phyloP scores from a whole-genome alignment of 2,797 vertebrate genomes.

The Diplodus sargus region DNA sequence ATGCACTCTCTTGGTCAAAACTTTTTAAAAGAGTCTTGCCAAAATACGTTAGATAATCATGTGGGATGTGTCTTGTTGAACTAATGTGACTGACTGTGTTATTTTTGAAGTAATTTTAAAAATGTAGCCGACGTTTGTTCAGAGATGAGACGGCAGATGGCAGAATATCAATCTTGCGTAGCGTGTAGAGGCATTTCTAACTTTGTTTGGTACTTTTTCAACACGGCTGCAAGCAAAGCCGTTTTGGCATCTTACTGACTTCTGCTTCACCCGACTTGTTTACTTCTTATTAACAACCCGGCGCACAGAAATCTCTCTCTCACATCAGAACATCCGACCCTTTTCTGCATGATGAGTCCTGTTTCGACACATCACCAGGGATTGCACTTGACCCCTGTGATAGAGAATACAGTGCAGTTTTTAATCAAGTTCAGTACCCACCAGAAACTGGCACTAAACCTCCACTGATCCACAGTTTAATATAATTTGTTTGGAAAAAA shows the following conservation, averaged over 20 bases:
- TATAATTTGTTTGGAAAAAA: not conserved
- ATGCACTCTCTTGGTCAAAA: not conserved
- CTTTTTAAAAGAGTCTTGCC: not conserved
- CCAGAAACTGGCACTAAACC: not conserved
- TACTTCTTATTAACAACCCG: conserved; percentile 11
- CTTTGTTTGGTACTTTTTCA: not conserved
- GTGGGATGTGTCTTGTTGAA: not conserved
- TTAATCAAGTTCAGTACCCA: not conserved
- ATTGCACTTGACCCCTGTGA: not conserved
- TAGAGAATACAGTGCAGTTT: not conserved
- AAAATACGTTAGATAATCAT: not conserved
- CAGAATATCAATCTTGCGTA: not conserved
- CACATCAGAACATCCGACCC: not conserved
- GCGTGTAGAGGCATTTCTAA: not conserved
- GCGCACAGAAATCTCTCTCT: not conserved
- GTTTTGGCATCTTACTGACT: conserved; percentile 1
- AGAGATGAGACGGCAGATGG: not conserved
- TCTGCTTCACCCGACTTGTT: conserved; percentile 1
- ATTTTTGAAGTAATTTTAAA: not conserved
- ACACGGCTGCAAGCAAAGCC: not conserved
- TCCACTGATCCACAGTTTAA: not conserved
- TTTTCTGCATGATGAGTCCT: conserved; percentile 6
- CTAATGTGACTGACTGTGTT: not conserved
- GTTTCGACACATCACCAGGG: not conserved
- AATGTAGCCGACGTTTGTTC: not conserved